Evolutionary conservation across 2,888 invertebrate genomes (phyloP).

Genomic region (Matsumyia berberina): DNA sequence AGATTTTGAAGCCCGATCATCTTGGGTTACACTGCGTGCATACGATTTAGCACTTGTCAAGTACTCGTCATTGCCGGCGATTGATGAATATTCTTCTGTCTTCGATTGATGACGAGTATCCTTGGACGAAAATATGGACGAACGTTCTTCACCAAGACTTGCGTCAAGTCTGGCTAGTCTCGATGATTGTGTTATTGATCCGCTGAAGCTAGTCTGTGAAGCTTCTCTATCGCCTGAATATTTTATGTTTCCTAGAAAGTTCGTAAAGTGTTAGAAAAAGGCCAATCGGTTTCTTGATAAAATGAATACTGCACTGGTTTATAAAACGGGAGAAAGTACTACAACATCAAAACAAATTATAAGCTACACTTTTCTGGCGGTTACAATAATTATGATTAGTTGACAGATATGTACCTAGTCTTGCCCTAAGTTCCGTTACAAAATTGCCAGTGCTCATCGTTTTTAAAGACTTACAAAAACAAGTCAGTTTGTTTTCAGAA

Average conservation of each 20-base stretch:
- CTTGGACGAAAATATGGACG: conserved; percentile 59
- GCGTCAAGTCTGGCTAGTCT: conserved; percentile 42
- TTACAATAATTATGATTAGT: too few relatives aligned
- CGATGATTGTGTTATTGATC: conserved; percentile 62
- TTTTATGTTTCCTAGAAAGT: conserved; percentile 42
- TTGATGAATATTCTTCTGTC: conserved; percentile 30
- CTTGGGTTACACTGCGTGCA: conserved; percentile 73
- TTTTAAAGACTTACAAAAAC: too few relatives aligned
- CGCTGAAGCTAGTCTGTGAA: conserved; percentile 62
- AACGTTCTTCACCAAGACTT: conserved; percentile 56
- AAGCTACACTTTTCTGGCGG: too few relatives aligned
- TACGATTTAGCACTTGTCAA: conserved; percentile 49
- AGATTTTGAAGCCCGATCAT: conserved; percentile 78
- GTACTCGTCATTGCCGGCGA: conserved; percentile 44
- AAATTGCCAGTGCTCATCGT: too few relatives aligned
- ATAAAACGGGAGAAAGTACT: too few relatives aligned
- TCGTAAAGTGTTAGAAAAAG: too few relatives aligned
- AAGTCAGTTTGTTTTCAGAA: too few relatives aligned
- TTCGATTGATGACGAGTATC: conserved; percentile 47
- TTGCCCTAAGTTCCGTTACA: too few relatives aligned
- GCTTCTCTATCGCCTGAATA: conserved; percentile 53
- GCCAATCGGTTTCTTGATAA: too few relatives aligned
- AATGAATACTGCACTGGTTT: too few relatives aligned
- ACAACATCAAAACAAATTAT: too few relatives aligned
- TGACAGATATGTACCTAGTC: too few relatives aligned